These are phyloP conservation scores for Philonicus albiceps DNA, from an alignment of 2,888 invertebrate species.

Conservation along the genomic window DNA sequence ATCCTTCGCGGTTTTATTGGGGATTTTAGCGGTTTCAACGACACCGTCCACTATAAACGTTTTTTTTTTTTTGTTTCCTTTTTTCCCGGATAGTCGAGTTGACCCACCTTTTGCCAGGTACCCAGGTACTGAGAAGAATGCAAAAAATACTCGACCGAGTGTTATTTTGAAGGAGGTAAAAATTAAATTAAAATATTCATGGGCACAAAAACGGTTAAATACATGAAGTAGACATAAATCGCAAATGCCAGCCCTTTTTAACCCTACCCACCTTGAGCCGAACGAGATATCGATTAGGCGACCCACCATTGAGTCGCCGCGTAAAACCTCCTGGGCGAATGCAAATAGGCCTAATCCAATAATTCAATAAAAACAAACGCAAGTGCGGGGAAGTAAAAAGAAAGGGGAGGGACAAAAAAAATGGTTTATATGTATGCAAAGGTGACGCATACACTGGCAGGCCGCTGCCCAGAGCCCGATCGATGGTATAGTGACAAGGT, in stretches of 20 bases:
- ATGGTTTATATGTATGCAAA: neutral
- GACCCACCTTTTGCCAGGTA: neutral
- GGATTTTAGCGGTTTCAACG: neutral
- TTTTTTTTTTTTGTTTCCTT: neutral
- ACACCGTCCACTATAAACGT: neutral
- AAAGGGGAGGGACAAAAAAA: neutral
- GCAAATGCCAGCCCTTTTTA: neutral
- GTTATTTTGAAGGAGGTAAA: neutral
- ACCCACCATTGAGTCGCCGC: slow-evolving; percentile 1
- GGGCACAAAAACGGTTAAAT: neutral
- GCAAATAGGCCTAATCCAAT: slow-evolving; percentile 29
- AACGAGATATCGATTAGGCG: slow-evolving; percentile 7
- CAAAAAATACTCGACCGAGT: neutral
- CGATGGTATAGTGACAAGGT: slow-evolving; percentile 14
- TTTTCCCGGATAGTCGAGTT: neutral
- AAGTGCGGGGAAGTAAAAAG: neutral
- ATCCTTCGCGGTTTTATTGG: neutral
- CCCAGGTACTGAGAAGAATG: neutral
- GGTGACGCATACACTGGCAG: neutral
- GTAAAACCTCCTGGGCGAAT: neutral
- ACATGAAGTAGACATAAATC: neutral
- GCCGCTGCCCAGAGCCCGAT: neutral
- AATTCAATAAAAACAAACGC: slow-evolving; percentile 23
- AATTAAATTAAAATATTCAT: neutral
- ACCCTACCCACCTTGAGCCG: neutral